phyloP scores from a whole-genome alignment of 2,797 vertebrate genomes.

The Spinus olivaceus region DNA sequence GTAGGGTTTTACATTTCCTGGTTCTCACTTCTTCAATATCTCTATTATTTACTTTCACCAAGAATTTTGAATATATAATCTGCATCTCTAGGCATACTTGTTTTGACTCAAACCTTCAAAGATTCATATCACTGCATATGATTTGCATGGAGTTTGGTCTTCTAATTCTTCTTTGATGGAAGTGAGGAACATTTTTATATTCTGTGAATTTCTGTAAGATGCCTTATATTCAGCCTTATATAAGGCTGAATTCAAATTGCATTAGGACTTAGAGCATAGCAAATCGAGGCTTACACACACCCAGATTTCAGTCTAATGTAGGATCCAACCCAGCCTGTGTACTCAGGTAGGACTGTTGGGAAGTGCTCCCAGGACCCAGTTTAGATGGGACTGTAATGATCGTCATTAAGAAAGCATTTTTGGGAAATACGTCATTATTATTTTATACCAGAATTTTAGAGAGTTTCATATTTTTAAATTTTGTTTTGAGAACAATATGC shows the following conservation, averaged over 20 bases:
- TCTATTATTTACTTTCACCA: constrained; percentile 28
- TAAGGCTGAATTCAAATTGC: background rate
- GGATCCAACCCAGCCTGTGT: background rate
- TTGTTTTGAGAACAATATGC: background rate
- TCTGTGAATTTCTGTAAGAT: background rate
- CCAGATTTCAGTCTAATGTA: background rate
- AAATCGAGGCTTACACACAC: background rate
- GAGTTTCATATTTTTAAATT: background rate
- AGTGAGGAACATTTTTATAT: background rate
- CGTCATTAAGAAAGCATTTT: background rate
- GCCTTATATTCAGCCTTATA: too few relatives aligned
- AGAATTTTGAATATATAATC: constrained; percentile 21
- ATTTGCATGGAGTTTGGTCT: constrained; percentile 12
- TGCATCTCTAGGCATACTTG: constrained; percentile 1
- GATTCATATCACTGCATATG: background rate
- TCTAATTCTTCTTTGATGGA: background rate
- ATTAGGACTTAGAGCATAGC: background rate
- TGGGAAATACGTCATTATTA: background rate
- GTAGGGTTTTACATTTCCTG: background rate
- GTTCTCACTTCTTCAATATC: constrained; percentile 20
- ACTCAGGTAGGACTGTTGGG: background rate
- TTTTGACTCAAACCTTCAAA: constrained; percentile 33
- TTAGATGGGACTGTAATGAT: background rate
- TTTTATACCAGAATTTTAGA: background rate
- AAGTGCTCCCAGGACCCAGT: background rate